phyloP scores from a whole-genome alignment of 2,888 invertebrate species.

The Helicoverpa assulta region DNA sequence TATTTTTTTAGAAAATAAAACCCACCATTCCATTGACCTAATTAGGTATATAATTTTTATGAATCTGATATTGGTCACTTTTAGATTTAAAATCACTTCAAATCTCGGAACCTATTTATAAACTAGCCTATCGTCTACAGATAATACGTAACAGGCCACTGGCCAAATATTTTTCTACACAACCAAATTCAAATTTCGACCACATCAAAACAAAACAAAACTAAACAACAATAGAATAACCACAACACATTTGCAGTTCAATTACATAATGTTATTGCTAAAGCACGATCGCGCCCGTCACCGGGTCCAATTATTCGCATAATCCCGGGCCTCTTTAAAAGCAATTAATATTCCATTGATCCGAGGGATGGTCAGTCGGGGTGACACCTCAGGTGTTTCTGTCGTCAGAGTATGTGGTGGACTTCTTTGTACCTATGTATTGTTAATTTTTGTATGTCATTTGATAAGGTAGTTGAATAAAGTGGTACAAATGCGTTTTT shows the following conservation, averaged over 20 bases:
- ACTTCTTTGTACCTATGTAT: neutral
- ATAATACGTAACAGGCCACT: no score
- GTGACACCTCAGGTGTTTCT: constrained; percentile 58
- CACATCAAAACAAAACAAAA: neutral
- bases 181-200: neutral
- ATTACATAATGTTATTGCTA: constrained; percentile 57
- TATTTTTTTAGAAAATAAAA: no score
- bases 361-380: constrained; percentile 58
- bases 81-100: no score
- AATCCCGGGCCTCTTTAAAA: constrained; percentile 84
- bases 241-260: constrained; percentile 40
- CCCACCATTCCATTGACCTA: no score
- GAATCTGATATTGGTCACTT: no score
- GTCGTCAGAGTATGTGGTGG: constrained; percentile 3
- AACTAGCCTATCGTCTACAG: no score
- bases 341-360: constrained; percentile 85
- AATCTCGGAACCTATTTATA: no score
- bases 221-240: constrained; percentile 26
- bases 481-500: no score
- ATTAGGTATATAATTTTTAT: no score
- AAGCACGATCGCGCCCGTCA: constrained; percentile 68
- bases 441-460: neutral
- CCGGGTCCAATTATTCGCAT: constrained; percentile 81
- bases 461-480: neutral
- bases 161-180: neutral